phyloP scores from a whole-genome alignment of 1,140 invertebrate species.

The Agraylea sexmaculata region DNA sequence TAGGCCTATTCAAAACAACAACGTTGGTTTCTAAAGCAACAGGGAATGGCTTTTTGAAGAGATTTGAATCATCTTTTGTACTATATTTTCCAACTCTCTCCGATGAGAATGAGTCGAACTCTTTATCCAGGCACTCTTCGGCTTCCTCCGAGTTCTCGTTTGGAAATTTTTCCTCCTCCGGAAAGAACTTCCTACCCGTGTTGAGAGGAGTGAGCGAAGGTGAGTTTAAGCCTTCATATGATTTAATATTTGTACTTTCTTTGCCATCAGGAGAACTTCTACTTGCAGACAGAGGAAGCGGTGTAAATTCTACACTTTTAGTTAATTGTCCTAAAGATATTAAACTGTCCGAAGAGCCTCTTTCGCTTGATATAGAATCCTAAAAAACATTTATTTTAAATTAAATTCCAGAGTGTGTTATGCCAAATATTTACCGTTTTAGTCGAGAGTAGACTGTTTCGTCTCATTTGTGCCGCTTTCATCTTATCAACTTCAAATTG shows the following conservation, averaged over 20 bases:
- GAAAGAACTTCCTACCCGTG: constrained; percentile 26
- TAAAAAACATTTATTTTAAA: constrained; percentile 21
- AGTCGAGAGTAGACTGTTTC: constrained; percentile 34
- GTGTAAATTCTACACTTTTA: constrained; percentile 19
- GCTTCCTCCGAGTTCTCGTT: constrained; percentile 21
- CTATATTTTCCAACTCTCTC: constrained; percentile 28
- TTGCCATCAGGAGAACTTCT: constrained; percentile 1
- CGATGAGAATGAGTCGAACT: constrained; percentile 33
- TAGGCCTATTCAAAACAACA: constrained; percentile 25
- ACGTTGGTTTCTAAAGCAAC: constrained; percentile 28
- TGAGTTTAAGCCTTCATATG: constrained; percentile 12
- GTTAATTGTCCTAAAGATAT: constrained; percentile 12
- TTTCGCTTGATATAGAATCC: constrained; percentile 29
- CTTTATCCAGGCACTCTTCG: constrained; percentile 27
- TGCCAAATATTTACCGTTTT: constrained; percentile 26
- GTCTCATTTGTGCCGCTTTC: constrained; percentile 37
- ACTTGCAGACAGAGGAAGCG: constrained; percentile 13
- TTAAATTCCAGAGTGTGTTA: not conserved
- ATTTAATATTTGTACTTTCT: constrained; percentile 4
- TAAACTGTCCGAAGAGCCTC: constrained; percentile 30
- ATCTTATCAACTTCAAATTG: constrained; percentile 62
- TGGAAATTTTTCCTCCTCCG: constrained; percentile 24
- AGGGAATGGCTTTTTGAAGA: constrained; percentile 20
- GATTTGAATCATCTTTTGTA: constrained; percentile 20
- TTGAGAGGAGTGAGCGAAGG: constrained; percentile 29